Percentiles rank a stretch among this genome's conserved stretches.
phyloP scores from a whole-genome alignment of 2,113 vertebrate genomes.

The Semnopithecus entellus region DNA sequence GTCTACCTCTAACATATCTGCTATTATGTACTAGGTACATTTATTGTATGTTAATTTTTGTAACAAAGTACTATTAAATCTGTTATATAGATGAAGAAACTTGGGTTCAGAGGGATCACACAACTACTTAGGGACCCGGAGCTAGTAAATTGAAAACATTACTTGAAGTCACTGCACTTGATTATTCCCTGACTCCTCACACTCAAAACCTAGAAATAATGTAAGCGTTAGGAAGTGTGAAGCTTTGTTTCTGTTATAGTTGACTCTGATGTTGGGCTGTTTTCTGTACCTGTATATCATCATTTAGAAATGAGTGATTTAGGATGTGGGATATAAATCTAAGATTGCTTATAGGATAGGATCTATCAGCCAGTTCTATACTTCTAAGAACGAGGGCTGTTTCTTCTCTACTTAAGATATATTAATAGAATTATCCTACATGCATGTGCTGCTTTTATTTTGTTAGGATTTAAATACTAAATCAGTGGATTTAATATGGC shows the following conservation, averaged over 20 bases:
- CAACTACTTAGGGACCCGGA: background rate
- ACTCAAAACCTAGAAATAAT: background rate
- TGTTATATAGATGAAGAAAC: slow-evolving; percentile 13
- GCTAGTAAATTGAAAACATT: background rate
- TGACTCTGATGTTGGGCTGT: background rate
- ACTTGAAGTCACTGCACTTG: background rate
- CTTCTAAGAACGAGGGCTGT: background rate
- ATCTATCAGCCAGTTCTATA: background rate
- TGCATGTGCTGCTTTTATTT: background rate
- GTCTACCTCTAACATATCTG: background rate
- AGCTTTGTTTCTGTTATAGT: background rate
- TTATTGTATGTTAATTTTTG: background rate
- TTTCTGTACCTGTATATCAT: background rate
- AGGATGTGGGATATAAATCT: background rate
- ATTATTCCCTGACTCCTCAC: background rate
- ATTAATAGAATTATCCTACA: background rate
- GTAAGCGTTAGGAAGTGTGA: background rate
- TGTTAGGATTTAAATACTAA: background rate
- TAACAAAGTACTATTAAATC: background rate
- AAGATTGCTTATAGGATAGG: background rate
- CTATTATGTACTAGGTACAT: background rate
- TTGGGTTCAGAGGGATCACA: background rate
- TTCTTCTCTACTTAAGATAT: background rate
- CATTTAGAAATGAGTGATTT: background rate
- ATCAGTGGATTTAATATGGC: background rate